These are phyloP conservation scores for Elgaria multicarinata DNA, from an alignment of 2,113 vertebrate species.

Conservation along the genomic window DNA sequence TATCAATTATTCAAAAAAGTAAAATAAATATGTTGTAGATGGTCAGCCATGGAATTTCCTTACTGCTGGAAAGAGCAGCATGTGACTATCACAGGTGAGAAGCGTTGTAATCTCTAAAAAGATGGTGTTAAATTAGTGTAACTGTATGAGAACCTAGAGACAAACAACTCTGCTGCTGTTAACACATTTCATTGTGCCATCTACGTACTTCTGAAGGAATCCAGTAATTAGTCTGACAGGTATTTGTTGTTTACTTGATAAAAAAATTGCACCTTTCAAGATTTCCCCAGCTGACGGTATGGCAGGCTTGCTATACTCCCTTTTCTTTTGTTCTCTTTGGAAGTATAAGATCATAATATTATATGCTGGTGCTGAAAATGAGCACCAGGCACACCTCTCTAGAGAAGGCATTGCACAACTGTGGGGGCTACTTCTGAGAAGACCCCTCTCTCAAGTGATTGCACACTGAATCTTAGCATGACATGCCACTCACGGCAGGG, in stretches of 20 bases:
- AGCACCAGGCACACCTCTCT: too few relatives aligned
- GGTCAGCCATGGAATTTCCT: neutral
- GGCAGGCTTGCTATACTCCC: neutral
- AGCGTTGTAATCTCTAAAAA: neutral
- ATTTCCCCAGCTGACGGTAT: slow-evolving; percentile 1
- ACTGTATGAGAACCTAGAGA: neutral
- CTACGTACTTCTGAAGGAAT: slow-evolving; percentile 6
- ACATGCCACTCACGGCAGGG: too few relatives aligned
- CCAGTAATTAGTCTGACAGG: neutral
- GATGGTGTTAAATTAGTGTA: neutral
- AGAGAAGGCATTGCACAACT: too few relatives aligned
- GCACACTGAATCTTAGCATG: too few relatives aligned
- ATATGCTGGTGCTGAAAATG: neutral
- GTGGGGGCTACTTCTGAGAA: too few relatives aligned
- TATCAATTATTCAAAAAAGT: slow-evolving; percentile 38
- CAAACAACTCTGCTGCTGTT: neutral
- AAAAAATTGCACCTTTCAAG: slow-evolving; percentile 4
- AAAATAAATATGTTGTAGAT: slow-evolving; percentile 25
- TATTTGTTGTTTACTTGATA: slow-evolving; percentile 14
- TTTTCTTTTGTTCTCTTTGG: neutral
- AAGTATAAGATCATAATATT: neutral
- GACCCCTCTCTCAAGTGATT: too few relatives aligned
- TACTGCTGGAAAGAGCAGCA: neutral
- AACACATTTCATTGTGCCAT: slow-evolving; percentile 9
- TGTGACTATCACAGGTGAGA: slow-evolving; percentile 22